Evolutionary conservation across 2,797 vertebrate genomes (phyloP).

Genomic region (Thalassophryne amazonica): DNA sequence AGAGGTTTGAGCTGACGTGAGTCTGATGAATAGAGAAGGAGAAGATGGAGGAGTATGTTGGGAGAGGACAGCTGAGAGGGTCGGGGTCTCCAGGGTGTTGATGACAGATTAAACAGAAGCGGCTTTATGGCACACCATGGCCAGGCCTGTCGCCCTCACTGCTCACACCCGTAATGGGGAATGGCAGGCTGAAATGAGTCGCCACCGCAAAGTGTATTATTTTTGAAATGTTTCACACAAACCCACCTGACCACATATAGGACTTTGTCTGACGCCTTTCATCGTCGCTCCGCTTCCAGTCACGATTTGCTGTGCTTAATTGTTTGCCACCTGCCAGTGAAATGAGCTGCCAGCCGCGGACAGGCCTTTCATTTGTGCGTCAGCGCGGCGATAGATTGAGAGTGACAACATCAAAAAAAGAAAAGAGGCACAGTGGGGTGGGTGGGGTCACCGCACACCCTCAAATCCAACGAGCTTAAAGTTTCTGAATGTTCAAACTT

Average conservation of each 20-base stretch:
- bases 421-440: slow-evolving; percentile 45
- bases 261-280: slow-evolving; percentile 95
- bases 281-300: slow-evolving; percentile 84
- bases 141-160: slow-evolving; percentile 90
- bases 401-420: slow-evolving; percentile 97
- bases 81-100: slow-evolving; percentile 91
- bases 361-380: slow-evolving; percentile 92
- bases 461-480: too few relatives aligned
- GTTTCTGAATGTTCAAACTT: slow-evolving; percentile 76
- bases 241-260: slow-evolving; percentile 86
- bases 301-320: slow-evolving; percentile 99
- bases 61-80: slow-evolving; percentile 51
- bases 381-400: slow-evolving; percentile 87
- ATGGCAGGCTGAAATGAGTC: slow-evolving; percentile 98
- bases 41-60: slow-evolving; percentile 46
- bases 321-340: slow-evolving; percentile 99
- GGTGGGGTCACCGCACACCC: too few relatives aligned
- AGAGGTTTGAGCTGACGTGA: slow-evolving; percentile 81
- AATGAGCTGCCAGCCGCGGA: slow-evolving; percentile 90
- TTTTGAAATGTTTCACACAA: slow-evolving; percentile 99
- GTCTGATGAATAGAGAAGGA: slow-evolving; percentile 82
- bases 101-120: slow-evolving; percentile 99
- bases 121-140: slow-evolving; percentile 77
- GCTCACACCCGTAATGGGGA: slow-evolving; percentile 92
- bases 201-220: slow-evolving; percentile 95